These are phyloP conservation scores for Australoheros scitulus DNA, from an alignment of 2,113 vertebrate species.

Conservation along the genomic window DNA sequence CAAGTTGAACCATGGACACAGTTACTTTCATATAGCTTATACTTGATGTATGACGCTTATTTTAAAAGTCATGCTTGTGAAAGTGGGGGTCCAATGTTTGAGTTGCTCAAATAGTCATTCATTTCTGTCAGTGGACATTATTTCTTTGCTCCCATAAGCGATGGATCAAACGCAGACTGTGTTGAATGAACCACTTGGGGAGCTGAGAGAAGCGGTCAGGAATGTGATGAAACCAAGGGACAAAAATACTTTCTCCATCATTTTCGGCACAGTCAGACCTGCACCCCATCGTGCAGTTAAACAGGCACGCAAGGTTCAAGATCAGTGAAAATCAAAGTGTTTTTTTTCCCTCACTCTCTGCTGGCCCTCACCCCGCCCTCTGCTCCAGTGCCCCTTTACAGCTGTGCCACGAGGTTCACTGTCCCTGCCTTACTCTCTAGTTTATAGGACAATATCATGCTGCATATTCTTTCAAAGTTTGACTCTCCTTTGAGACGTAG, in stretches of 20 bases:
- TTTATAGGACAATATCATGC: conserved; percentile 83
- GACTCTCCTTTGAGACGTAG: conserved; percentile 89
- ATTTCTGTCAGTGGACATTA: conserved; percentile 40
- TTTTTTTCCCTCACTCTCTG: conserved; percentile 72
- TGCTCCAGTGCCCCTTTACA: conserved; percentile 53
- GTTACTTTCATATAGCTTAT: conserved; percentile 12
- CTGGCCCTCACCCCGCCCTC: conserved; percentile 29
- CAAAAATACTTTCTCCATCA: conserved; percentile 62
- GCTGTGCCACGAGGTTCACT: conserved; percentile 74
- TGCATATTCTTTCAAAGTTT: conserved; percentile 88
- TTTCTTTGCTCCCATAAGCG: conserved; percentile 37
- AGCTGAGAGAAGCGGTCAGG: conserved; percentile 56
- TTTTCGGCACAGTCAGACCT: conserved; percentile 68
- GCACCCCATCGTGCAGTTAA: conserved; percentile 83
- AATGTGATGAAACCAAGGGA: conserved; percentile 70
- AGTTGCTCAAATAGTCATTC: conserved; percentile 27
- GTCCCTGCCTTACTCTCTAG: conserved; percentile 63
- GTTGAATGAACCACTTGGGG: conserved; percentile 47
- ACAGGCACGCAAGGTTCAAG: conserved; percentile 78
- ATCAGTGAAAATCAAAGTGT: conserved; percentile 84
- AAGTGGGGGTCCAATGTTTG: neutral
- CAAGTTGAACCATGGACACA: neutral
- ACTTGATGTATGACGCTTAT: neutral
- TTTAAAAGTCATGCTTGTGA: conserved; percentile 1
- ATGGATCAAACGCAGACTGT: conserved; percentile 51